Evolutionary conservation across 2,888 invertebrate genomes (phyloP), one percentile per base, ranked within the genome.

Genomic region (Ectemnius lituratus): DNA sequence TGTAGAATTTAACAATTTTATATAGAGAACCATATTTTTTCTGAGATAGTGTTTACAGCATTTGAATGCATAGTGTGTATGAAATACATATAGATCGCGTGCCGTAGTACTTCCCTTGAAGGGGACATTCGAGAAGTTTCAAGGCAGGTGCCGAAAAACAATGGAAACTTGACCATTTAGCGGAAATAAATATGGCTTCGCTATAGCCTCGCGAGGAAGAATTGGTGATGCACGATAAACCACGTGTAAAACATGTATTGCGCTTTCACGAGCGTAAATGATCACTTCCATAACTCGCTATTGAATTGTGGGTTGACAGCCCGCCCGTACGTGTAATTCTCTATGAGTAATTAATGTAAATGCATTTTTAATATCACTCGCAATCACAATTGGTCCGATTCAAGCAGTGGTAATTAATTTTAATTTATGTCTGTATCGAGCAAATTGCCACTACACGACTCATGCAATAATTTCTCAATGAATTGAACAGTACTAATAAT

Each of bases 21-120:
- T 87, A 88, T 85, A 89, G 85, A 85, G 80, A 85, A 83, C 72
- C 75, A 88, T 89, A 88, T 90, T 90, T 90, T 90, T 90, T 86
- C 87, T 86, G 87, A 86, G 77, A 85, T 86, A 89, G 86, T 82
- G 75, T 88, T 88, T 87, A 86, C 85, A 78, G 80, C 75, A 79
- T 75, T 83, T 71, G 80, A 84, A 85, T 82, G 80, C 74, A 86
- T 88, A 86, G 69, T 71, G 79, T 78, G 52, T 52, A 16, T 52
- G 16, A 76, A 82, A 79, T 76, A 76, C 65, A 20, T 75, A 71
- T 68, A 62, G 71, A 71, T 72, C 78, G 78, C 75, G 71, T 60
- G 63, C 75, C 47, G 62, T 57, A 66, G 66, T 70, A 65, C 68
- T 76, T 71, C 72, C 67, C 67, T 80, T 79, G 82, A 76, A 81